These are phyloP conservation scores for Cyanoderma ruficeps DNA, from an alignment of 2,113 vertebrate species.

Conservation along the genomic window DNA sequence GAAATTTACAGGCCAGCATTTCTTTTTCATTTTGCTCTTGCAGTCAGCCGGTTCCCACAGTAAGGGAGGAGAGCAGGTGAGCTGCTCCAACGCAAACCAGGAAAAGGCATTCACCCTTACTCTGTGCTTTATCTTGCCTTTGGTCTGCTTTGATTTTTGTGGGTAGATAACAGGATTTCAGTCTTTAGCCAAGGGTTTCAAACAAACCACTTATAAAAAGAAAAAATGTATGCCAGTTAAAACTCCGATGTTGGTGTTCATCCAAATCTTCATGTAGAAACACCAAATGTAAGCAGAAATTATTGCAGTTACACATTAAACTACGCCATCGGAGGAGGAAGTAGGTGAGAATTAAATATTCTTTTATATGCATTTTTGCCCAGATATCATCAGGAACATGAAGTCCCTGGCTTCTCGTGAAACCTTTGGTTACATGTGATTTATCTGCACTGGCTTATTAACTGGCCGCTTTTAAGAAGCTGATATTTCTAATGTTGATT, in stretches of 20 bases:
- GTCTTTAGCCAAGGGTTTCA: neutral
- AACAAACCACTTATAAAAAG: neutral
- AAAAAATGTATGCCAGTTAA: neutral
- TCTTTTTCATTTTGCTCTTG: neutral
- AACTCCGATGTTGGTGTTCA: neutral
- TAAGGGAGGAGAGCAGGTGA: neutral
- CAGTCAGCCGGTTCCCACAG: neutral
- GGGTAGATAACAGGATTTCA: neutral
- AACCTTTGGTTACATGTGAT: neutral
- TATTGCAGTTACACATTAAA: constrained; percentile 46
- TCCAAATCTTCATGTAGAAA: neutral
- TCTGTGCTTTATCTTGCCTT: neutral
- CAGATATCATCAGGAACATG: neutral
- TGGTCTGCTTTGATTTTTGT: neutral
- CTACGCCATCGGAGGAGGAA: neutral
- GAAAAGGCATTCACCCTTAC: neutral
- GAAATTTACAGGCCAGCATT: neutral
- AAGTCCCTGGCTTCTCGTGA: neutral
- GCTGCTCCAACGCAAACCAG: neutral
- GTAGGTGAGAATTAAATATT: neutral
- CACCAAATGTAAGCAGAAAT: neutral
- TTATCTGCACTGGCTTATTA: neutral
- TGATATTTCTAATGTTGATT: neutral
- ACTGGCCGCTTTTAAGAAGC: neutral
- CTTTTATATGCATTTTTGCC: neutral